Percentiles rank a stretch among this genome's conserved stretches.
Evolutionary conservation across 2,113 vertebrate genomes (phyloP).

Genomic region (Apistogramma diplotaenia): DNA sequence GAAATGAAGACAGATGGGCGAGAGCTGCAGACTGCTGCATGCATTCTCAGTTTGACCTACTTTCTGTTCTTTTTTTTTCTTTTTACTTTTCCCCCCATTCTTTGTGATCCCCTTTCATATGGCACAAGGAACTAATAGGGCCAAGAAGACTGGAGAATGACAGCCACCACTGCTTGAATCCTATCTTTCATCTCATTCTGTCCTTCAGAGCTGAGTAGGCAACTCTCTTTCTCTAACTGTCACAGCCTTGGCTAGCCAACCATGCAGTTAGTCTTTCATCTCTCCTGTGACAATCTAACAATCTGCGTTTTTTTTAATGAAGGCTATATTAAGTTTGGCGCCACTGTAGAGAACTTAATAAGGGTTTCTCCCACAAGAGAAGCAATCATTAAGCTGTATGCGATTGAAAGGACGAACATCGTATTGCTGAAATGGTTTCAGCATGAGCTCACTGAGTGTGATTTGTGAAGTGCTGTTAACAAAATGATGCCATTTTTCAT

Average conservation of each 20-base stretch:
- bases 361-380: constrained; percentile 36
- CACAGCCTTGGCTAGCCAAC: constrained; percentile 33
- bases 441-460: constrained; percentile 49
- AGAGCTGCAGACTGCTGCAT: constrained; percentile 27
- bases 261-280: constrained; percentile 41
- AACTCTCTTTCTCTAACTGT: background rate
- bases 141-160: constrained; percentile 10
- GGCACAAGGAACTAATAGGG: constrained; percentile 54
- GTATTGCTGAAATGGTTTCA: constrained; percentile 45
- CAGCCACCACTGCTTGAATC: constrained; percentile 18
- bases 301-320: constrained; percentile 22
- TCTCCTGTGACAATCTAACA: constrained; percentile 35
- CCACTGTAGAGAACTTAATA: constrained; percentile 46
- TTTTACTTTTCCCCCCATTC: constrained; percentile 7
- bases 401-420: constrained; percentile 45
- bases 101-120: constrained; percentile 52
- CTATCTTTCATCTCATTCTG: constrained; percentile 32
- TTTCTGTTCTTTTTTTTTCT: constrained; percentile 3
- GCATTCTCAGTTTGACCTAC: constrained; percentile 64
- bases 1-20: constrained; percentile 53
- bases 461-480: constrained; percentile 54
- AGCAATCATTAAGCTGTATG: constrained; percentile 35
- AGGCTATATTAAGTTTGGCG: constrained; percentile 52
- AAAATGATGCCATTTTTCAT: constrained; percentile 43
- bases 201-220: constrained; percentile 27